These are phyloP conservation scores for Megalonaias nervosa DNA, from an alignment of 1,140 invertebrate species.

Conservation along the genomic window DNA sequence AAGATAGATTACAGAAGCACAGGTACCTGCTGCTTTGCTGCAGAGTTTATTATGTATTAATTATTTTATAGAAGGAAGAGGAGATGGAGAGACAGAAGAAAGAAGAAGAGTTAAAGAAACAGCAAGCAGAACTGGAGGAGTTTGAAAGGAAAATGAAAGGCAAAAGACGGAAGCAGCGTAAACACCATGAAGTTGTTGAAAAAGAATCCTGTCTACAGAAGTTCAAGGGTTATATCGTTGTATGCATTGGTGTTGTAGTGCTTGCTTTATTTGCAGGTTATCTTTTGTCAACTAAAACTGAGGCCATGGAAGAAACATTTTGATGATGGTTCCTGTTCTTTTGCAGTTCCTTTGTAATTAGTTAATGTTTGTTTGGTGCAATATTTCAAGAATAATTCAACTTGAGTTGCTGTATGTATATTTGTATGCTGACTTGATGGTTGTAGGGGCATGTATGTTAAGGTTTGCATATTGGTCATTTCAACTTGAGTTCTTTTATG, in stretches of 20 bases:
- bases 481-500: no score
- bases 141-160: conserved; percentile 64
- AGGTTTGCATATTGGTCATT: no score
- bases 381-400: no score
- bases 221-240: conserved; percentile 40
- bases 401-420: no score
- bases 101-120: conserved; percentile 58
- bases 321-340: no score
- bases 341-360: no score
- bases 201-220: conserved; percentile 38
- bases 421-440: no score
- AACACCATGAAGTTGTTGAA: conserved; percentile 46
- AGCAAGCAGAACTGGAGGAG: conserved; percentile 61
- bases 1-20: no score
- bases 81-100: conserved; percentile 51
- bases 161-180: conserved; percentile 54
- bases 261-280: conserved; percentile 50
- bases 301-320: no score
- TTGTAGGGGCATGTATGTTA: no score
- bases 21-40: no score
- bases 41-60: background rate
- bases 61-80: conserved; percentile 50
- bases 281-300: conserved; percentile 14
- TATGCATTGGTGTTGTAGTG: conserved; percentile 36
- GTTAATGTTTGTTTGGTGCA: no score